Percentiles rank a stretch among this genome's conserved stretches.
phyloP scores from a whole-genome alignment of 2,888 invertebrate genomes.

The Pherbina coryleti region DNA sequence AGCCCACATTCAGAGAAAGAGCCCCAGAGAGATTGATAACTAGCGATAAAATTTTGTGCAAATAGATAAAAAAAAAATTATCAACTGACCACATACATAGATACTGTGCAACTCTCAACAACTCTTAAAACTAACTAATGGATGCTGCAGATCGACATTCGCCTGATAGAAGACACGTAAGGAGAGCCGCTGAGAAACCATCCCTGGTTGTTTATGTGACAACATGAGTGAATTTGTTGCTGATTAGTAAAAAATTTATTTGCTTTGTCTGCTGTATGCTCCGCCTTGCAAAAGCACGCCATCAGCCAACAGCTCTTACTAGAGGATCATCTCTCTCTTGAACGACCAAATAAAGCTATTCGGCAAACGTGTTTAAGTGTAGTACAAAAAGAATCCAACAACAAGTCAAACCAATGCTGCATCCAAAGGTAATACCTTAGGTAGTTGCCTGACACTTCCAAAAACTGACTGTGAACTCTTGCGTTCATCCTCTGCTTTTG shows the following conservation, averaged over 20 bases:
- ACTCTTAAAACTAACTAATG: slow-evolving; percentile 17
- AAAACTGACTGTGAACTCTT: background rate
- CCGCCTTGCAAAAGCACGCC: background rate
- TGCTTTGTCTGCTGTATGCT: slow-evolving; percentile 49
- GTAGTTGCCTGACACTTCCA: slow-evolving; percentile 5
- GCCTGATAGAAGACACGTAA: background rate
- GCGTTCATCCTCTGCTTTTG: background rate
- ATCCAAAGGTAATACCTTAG: too few relatives aligned
- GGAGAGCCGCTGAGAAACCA: background rate
- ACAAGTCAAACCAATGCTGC: too few relatives aligned
- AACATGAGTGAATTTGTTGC: slow-evolving; percentile 44
- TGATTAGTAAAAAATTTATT: slow-evolving; percentile 44
- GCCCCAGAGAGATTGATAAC: slow-evolving; percentile 17
- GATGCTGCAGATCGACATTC: background rate
- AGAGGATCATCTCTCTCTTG: slow-evolving; percentile 42
- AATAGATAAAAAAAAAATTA: slow-evolving; percentile 29
- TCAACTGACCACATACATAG: background rate
- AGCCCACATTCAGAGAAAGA: background rate
- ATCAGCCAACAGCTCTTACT: background rate
- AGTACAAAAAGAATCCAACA: too few relatives aligned
- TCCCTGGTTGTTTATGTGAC: slow-evolving; percentile 42
- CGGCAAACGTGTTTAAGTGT: background rate
- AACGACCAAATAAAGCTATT: slow-evolving; percentile 41
- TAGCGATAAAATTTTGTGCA: slow-evolving; percentile 25
- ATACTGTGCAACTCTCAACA: background rate